Evolutionary conservation across 2,113 vertebrate genomes (phyloP), one percentile per base, ranked within the genome.

Genomic region (Mus spicilegus): DNA sequence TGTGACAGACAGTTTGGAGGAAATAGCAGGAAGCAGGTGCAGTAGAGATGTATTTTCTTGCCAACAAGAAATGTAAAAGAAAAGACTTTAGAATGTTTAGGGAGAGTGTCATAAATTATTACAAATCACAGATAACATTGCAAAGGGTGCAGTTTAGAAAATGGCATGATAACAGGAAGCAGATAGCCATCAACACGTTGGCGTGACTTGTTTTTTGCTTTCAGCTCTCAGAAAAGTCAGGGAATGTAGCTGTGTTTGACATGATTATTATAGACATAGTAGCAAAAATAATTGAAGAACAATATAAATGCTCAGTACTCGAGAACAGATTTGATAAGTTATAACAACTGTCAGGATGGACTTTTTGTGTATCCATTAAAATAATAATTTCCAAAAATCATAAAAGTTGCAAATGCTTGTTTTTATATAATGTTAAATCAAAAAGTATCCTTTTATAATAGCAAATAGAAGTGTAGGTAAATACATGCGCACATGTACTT

Each of bases 371-470:
- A 76, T 36, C n/a, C 67, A 24, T 69, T 94, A 81, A 84, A 85
- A 89, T 69, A 36, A 24, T 91, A 49, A 78, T 92, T 63, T 85
- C 58, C 54, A 69, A 96, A 54, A 85, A 51, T 10, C 6, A 91
- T 30, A 87, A 78, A 90, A 91, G 86, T 42, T 33, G 75, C 26
- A 56, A 86, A 90, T 87, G 22, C 39, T 73, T 90, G 51, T 94
- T 94, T 73, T 61, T 13, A 75, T 75, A 24, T 87, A 84, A 84
- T 81, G 22, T 42, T 93, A 89, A 89, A 46, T 36, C 51, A 84
- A 61, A n/a, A 89, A 73, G 51, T 87, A 39, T 69, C 1, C 51
- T 58, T 49, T 65, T 51, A 78, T 0, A 22, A 54, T 77, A 26
- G 33, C 49, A 51, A 86, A 16, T 39, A 89, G 84, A 69, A 88